Evolutionary conservation across 1,140 invertebrate genomes (phyloP).

Genomic region (Heliothis subflexa): DNA sequence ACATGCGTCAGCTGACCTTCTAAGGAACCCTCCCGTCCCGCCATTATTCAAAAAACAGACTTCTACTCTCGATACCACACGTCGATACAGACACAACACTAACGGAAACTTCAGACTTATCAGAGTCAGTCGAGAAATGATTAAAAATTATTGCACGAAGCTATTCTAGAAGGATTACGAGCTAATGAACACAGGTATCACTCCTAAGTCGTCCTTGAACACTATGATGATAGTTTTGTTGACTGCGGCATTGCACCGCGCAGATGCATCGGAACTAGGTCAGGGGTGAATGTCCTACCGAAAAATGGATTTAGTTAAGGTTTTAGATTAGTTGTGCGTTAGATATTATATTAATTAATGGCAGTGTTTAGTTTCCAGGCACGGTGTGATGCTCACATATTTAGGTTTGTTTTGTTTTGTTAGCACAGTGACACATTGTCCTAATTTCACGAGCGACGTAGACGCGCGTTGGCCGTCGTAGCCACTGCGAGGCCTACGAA

Average conservation of each 20-base stretch:
- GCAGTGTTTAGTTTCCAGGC: constrained; percentile 72
- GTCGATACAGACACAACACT: constrained; percentile 65
- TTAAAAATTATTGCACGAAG: constrained; percentile 66
- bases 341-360: constrained; percentile 57
- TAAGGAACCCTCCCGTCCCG: constrained; percentile 67
- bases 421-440: constrained; percentile 74
- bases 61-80: constrained; percentile 47
- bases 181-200: constrained; percentile 84
- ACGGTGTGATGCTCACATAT: constrained; percentile 58
- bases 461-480: constrained; percentile 70
- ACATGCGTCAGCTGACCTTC: constrained; percentile 79
- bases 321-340: constrained; percentile 64
- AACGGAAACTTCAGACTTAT: constrained; percentile 70
- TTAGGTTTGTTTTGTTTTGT: constrained; percentile 47
- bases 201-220: constrained; percentile 60
- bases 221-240: constrained; percentile 58
- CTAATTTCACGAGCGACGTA: constrained; percentile 70
- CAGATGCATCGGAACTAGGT: constrained; percentile 76
- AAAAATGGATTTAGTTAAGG: constrained; percentile 62
- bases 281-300: constrained; percentile 75
- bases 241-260: constrained; percentile 73
- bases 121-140: constrained; percentile 67
- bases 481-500: constrained; percentile 78
- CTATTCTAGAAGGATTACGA: constrained; percentile 61
- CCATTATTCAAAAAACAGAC: constrained; percentile 59